Conservation (phyloP, 1,140 invertebrate species). For the Mylabris phalerata region DNA sequence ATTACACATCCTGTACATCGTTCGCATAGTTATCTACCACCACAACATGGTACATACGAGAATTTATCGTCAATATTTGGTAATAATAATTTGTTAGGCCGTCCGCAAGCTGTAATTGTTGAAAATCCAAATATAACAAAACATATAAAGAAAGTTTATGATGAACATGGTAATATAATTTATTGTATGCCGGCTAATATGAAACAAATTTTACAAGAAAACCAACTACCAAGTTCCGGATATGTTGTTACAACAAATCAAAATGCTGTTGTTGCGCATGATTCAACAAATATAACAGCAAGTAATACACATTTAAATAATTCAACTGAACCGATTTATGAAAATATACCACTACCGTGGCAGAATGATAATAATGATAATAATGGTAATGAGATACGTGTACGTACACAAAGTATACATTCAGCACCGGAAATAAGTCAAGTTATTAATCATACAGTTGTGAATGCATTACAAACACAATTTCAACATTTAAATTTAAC, state of each 20-base stretch:
- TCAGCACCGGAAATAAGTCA: slow-evolving; percentile 55
- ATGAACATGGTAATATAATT: slow-evolving; percentile 53
- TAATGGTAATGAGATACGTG: slow-evolving; percentile 41
- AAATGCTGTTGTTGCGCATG: slow-evolving; percentile 34
- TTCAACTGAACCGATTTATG: slow-evolving; percentile 66
- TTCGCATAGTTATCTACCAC: slow-evolving; percentile 47
- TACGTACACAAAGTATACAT: slow-evolving; percentile 58
- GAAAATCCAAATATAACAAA: slow-evolving; percentile 46
- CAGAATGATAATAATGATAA: slow-evolving; percentile 41
- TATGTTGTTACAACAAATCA: slow-evolving; percentile 47
- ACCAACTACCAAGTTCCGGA: slow-evolving; percentile 44
- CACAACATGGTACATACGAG: slow-evolving; percentile 63
- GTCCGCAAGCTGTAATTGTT: slow-evolving; percentile 39
- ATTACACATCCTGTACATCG: slow-evolving; percentile 41
- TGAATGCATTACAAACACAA: slow-evolving; percentile 32
- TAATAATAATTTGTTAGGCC: slow-evolving; percentile 32
- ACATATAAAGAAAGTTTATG: slow-evolving; percentile 53
- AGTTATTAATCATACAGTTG: slow-evolving; percentile 30
- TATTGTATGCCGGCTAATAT: slow-evolving; percentile 51
- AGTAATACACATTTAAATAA: slow-evolving; percentile 33
- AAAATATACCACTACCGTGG: slow-evolving; percentile 64
- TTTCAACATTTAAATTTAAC: slow-evolving; percentile 21
- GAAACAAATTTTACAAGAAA: slow-evolving; percentile 40
- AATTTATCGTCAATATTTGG: slow-evolving; percentile 53
- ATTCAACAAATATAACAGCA: slow-evolving; percentile 1